phyloP scores from a whole-genome alignment of 1,140 invertebrate species.

The Nomia melanderi region DNA sequence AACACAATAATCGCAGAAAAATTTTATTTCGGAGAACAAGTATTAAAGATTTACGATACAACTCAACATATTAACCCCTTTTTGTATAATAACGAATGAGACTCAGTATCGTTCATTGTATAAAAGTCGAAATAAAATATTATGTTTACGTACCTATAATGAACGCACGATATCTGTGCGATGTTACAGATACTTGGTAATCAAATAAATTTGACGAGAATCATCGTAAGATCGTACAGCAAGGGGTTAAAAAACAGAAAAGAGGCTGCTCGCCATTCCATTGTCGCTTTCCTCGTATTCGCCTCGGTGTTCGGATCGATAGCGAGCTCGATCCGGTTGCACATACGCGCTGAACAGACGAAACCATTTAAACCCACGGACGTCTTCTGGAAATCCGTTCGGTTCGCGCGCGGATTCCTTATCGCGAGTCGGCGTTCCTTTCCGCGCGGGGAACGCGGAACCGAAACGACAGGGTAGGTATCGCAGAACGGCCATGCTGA shows the following conservation, averaged over 20 bases:
- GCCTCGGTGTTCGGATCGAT: conserved; percentile 46
- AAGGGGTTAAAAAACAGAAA: neutral
- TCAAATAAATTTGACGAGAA: too few species aligned
- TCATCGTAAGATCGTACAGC: too few species aligned
- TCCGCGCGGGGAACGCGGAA: conserved; percentile 4
- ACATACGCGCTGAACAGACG: conserved; percentile 66
- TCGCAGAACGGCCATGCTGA: neutral
- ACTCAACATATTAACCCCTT: too few species aligned
- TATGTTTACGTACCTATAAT: too few species aligned
- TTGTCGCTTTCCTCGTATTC: neutral
- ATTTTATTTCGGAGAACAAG: too few species aligned
- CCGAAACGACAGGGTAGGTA: neutral
- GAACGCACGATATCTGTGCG: too few species aligned
- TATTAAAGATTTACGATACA: too few species aligned
- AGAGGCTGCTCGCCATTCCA: conserved; percentile 7
- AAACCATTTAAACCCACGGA: conserved; percentile 63
- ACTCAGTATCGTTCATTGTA: too few species aligned
- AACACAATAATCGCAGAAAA: too few species aligned
- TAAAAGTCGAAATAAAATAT: too few species aligned
- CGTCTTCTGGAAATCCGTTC: conserved; percentile 68
- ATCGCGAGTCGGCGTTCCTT: neutral
- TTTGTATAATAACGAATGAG: too few species aligned
- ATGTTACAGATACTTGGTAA: too few species aligned
- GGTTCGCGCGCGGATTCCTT: conserved; percentile 17
- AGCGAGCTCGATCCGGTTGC: conserved; percentile 70